Evolutionary conservation across 2,888 invertebrate species (phyloP).

Genomic region (Psylliodes chrysocephalus): DNA sequence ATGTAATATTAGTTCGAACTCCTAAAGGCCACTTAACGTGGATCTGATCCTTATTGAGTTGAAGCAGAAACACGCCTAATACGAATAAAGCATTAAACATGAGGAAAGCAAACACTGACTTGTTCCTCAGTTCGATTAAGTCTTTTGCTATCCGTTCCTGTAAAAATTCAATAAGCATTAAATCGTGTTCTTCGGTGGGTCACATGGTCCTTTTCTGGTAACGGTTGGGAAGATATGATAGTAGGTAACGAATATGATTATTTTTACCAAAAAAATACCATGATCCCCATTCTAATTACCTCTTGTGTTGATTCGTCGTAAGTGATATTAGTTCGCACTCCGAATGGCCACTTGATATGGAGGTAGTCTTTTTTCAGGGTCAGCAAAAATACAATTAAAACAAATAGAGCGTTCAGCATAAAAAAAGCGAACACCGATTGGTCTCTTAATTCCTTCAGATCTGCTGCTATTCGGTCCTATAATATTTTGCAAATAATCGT

Average conservation of each 20-base stretch:
- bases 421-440: slow-evolving; percentile 96
- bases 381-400: slow-evolving; percentile 97
- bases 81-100: slow-evolving; percentile 99
- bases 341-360: slow-evolving; percentile 96
- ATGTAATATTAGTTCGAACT: slow-evolving; percentile 94
- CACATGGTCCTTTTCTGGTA: slow-evolving; percentile 63
- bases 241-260: slow-evolving; percentile 1
- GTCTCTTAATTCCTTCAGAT: slow-evolving; percentile 94
- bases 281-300: slow-evolving; percentile 73
- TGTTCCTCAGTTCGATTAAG: slow-evolving; percentile 94
- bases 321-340: slow-evolving; percentile 92
- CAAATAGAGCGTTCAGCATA: slow-evolving; percentile 99
- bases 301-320: slow-evolving; percentile 90
- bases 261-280: slow-evolving; percentile 46
- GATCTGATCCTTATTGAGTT: slow-evolving; percentile 98
- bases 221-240: slow-evolving; percentile 5
- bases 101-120: slow-evolving; percentile 97
- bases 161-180: slow-evolving; percentile 57
- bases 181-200: slow-evolving; percentile 57
- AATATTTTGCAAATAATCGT: slow-evolving; percentile 58
- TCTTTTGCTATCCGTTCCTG: slow-evolving; percentile 91
- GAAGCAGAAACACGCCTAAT: slow-evolving; percentile 97
- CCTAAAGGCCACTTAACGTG: slow-evolving; percentile 98
- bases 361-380: slow-evolving; percentile 98
- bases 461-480: slow-evolving; percentile 90